Base-by-base conservation (phyloP, 2,113 vertebrate species). In the Gambusia affinis region DNA sequence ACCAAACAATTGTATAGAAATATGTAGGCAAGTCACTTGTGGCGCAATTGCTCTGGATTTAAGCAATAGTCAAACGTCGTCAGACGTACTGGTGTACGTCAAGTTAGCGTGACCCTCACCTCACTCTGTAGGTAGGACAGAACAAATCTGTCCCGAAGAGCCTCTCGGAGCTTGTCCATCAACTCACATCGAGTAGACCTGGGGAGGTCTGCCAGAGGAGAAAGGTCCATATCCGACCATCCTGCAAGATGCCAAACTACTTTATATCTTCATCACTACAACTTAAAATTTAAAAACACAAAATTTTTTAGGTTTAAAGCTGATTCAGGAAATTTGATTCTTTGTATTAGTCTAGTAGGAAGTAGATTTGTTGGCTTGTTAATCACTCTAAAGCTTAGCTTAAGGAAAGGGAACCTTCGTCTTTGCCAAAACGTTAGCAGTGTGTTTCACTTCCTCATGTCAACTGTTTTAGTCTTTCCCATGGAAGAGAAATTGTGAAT, bases 81-180 rank as follows among this genome's bases (percentile, higher is more conserved):
- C 19, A 10, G 51, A 24, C 10, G 51, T n/a, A 54, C 8, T n/a
- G 22, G 5, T 3, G 8, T 28, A 14, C 5, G 15, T 2, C 15
- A 8, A 30, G 29, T 31, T 33, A 11, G 29, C 5, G 35, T 14
- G 35, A 5, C 54, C 70, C 91, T 95, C 92, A 98, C 97, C 94
- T 89, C 4, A 19, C 90, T 85, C 87, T 95, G 94, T 86, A 98
- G 90, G 67, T 77, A 76, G 70, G 78, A 44, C 27, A 98, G 82
- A 30, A 88, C 72, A 27, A 91, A 75, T 66, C 92, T 91, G 30
- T 88, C 90, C 17, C 73, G 84, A 74, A 98, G 68, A 71, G 93
- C 72, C 7, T 91, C 82, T 77, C 85, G 89, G 5, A 97, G 76
- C 1, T 68, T 42, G 24, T 85, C 57, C 33, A 93, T 86, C n/a